These are phyloP conservation scores for Anas flavirostris DNA, from an alignment of 2,797 vertebrate species.

Conservation along the genomic window DNA sequence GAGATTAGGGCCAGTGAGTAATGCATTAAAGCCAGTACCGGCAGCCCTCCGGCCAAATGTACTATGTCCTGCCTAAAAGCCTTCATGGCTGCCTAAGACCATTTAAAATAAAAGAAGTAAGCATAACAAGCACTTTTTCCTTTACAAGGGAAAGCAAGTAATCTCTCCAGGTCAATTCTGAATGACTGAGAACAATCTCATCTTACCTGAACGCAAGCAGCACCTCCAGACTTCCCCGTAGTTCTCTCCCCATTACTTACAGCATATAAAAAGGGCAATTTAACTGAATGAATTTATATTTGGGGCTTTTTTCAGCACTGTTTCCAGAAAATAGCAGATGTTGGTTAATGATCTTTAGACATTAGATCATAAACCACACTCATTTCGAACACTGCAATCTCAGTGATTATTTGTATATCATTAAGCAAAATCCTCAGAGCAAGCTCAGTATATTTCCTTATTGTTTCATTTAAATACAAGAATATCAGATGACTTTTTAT, in stretches of 20 bases:
- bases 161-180: slow-evolving; percentile 28
- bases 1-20: neutral
- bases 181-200: slow-evolving; percentile 3
- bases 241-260: slow-evolving; percentile 46
- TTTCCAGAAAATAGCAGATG: slow-evolving; percentile 53
- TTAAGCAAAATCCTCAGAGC: slow-evolving; percentile 26
- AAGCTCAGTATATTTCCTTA: neutral
- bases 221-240: neutral
- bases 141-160: slow-evolving; percentile 5
- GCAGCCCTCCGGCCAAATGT: neutral
- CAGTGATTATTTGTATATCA: slow-evolving; percentile 31
- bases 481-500: neutral
- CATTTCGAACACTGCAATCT: slow-evolving; percentile 9
- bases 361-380: slow-evolving; percentile 53
- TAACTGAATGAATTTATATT: slow-evolving; percentile 39
- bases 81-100: slow-evolving; percentile 26
- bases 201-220: neutral
- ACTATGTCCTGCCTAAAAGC: slow-evolving; percentile 16
- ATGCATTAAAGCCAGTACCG: neutral
- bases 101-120: slow-evolving; percentile 50
- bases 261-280: slow-evolving; percentile 55
- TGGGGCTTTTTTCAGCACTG: slow-evolving; percentile 13
- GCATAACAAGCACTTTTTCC: neutral
- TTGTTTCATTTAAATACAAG: neutral
- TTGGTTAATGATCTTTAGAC: slow-evolving; percentile 53